A percentile compares a stretch with the other conserved stretches of the same genome.
These are phyloP conservation scores for Pyxicephalus adspersus DNA, from an alignment of 2,113 vertebrate species.

Conservation along the genomic window DNA sequence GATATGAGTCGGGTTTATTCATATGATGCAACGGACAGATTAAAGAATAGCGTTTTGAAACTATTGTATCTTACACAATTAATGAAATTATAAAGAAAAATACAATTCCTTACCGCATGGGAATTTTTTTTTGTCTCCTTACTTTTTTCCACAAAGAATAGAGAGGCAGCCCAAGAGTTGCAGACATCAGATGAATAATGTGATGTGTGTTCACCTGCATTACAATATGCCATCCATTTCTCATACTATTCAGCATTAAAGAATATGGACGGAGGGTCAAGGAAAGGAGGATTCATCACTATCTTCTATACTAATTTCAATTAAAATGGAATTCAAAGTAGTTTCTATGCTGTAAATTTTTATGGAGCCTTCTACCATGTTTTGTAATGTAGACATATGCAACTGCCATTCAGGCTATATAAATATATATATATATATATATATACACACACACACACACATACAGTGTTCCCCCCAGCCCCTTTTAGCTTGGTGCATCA, in stretches of 20 bases:
- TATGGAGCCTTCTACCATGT: no score
- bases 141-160: background rate
- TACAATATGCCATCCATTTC: background rate
- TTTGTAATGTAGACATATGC: no score
- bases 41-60: background rate
- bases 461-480: no score
- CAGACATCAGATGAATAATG: slow-evolving; percentile 3
- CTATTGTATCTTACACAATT: slow-evolving; percentile 12
- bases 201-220: slow-evolving; percentile 2
- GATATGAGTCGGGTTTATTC: background rate
- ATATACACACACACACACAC: no score
- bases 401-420: no score
- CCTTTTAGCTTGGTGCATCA: no score
- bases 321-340: no score
- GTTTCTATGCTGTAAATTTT: no score
- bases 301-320: background rate
- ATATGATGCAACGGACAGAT: background rate
- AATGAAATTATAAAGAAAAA: background rate
- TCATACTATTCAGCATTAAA: background rate
- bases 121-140: background rate
- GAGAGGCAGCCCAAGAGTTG: background rate
- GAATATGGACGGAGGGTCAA: background rate
- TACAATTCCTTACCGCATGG: background rate
- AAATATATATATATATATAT: no score
- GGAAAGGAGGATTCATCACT: background rate